Evolutionary conservation across 2,797 vertebrate species (phyloP).

Genomic region (Leptodactylus fallax): DNA sequence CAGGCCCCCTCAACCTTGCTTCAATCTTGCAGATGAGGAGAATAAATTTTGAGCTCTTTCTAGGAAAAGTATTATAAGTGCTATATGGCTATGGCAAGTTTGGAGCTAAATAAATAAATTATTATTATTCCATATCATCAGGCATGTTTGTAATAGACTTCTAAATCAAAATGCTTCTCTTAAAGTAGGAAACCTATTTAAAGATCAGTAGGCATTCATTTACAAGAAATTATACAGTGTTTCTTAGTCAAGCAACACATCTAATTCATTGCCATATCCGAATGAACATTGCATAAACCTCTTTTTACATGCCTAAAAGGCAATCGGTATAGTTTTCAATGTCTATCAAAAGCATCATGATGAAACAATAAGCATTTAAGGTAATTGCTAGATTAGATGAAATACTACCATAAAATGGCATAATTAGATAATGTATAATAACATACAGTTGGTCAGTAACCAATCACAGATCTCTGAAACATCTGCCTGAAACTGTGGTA

Average conservation of each 20-base stretch:
- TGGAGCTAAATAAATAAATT: not conserved
- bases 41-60: no score
- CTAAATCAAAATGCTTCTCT: not conserved
- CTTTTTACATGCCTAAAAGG: slow-evolving; percentile 10
- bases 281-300: not conserved
- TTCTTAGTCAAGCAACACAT: not conserved
- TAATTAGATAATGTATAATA: slow-evolving; percentile 55
- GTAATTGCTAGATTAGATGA: slow-evolving; percentile 56
- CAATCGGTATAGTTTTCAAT: slow-evolving; percentile 27
- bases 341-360: slow-evolving; percentile 32
- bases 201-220: not conserved
- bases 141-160: not conserved
- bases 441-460: slow-evolving; percentile 54
- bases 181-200: not conserved
- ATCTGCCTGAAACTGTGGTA: slow-evolving; percentile 43
- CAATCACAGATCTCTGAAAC: slow-evolving; percentile 47
- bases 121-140: not conserved
- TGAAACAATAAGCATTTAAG: slow-evolving; percentile 48
- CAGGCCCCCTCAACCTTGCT: no score
- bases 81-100: not conserved
- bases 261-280: not conserved
- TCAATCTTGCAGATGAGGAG: no score
- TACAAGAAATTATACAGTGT: not conserved
- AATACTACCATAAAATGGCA: slow-evolving; percentile 38
- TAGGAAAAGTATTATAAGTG: no score